These are phyloP conservation scores for Cerastis rubricosa DNA, from an alignment of 2,888 invertebrate genomes.

Conservation along the genomic window DNA sequence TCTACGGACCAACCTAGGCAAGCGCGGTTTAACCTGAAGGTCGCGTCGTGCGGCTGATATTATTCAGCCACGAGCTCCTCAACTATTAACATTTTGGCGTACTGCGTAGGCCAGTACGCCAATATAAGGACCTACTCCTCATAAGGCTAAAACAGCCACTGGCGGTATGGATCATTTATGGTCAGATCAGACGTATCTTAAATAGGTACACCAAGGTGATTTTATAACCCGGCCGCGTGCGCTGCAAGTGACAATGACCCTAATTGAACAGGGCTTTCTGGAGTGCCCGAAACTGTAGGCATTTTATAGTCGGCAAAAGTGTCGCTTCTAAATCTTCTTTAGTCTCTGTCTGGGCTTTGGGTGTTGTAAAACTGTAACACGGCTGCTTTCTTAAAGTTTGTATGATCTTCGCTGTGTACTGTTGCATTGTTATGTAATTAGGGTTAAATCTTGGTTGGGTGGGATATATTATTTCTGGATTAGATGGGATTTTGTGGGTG, in stretches of 20 bases:
- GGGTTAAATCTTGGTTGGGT: conserved; percentile 27
- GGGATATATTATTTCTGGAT: conserved; percentile 40
- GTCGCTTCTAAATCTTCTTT: background rate
- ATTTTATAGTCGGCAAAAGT: background rate
- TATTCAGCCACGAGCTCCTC: too few relatives aligned
- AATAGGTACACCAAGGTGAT: background rate
- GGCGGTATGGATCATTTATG: background rate
- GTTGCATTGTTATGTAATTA: conserved; percentile 57
- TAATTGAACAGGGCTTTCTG: background rate
- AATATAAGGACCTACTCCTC: background rate
- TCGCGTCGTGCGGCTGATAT: too few relatives aligned
- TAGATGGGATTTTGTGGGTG: background rate
- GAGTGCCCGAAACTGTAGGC: background rate
- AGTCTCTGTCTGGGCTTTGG: conserved; percentile 18
- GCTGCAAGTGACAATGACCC: background rate
- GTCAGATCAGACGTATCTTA: background rate
- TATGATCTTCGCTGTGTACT: conserved; percentile 47
- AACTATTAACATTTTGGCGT: too few relatives aligned
- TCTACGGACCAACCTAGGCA: too few relatives aligned
- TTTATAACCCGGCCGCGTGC: background rate
- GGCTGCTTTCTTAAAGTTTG: conserved; percentile 62
- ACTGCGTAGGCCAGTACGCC: background rate
- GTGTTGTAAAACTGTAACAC: conserved; percentile 59
- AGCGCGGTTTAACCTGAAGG: too few relatives aligned
- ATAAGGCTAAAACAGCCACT: background rate